These are phyloP conservation scores for Peribatodes rhomboidaria DNA, from an alignment of 2,888 invertebrate genomes.

Conservation along the genomic window DNA sequence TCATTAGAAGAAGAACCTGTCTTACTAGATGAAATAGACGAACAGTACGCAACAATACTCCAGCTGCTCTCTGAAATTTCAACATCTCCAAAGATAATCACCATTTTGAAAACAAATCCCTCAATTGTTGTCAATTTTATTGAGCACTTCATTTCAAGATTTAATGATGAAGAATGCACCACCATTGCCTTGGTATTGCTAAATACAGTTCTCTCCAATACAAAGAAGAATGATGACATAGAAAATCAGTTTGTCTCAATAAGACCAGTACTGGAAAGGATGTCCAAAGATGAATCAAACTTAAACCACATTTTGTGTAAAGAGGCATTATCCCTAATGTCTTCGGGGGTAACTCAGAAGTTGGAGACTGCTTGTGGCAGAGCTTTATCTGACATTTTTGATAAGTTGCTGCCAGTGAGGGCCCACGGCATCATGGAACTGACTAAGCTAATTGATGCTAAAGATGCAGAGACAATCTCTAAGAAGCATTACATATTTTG, in stretches of 20 bases:
- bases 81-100: slow-evolving; percentile 73
- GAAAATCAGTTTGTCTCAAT: slow-evolving; percentile 63
- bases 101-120: slow-evolving; percentile 76
- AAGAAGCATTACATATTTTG: slow-evolving; percentile 89
- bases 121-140: slow-evolving; percentile 79
- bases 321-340: slow-evolving; percentile 69
- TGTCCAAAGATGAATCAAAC: slow-evolving; percentile 56
- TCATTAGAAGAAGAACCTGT: slow-evolving; percentile 69
- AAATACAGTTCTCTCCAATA: slow-evolving; percentile 72
- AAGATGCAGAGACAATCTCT: slow-evolving; percentile 88
- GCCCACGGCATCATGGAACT: slow-evolving; percentile 93
- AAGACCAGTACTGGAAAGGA: slow-evolving; percentile 63
- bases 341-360: slow-evolving; percentile 53
- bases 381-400: slow-evolving; percentile 89
- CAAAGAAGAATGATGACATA: slow-evolving; percentile 52
- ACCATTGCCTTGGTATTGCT: slow-evolving; percentile 76
- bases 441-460: slow-evolving; percentile 89
- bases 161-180: slow-evolving; percentile 71
- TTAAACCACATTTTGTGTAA: slow-evolving; percentile 69
- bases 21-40: slow-evolving; percentile 63
- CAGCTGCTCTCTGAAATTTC: slow-evolving; percentile 83
- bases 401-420: slow-evolving; percentile 91
- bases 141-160: slow-evolving; percentile 71
- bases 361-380: slow-evolving; percentile 81
- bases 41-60: slow-evolving; percentile 77